Evolutionary conservation across 2,797 vertebrate genomes (phyloP).

Genomic region (Myotis daubentonii): DNA sequence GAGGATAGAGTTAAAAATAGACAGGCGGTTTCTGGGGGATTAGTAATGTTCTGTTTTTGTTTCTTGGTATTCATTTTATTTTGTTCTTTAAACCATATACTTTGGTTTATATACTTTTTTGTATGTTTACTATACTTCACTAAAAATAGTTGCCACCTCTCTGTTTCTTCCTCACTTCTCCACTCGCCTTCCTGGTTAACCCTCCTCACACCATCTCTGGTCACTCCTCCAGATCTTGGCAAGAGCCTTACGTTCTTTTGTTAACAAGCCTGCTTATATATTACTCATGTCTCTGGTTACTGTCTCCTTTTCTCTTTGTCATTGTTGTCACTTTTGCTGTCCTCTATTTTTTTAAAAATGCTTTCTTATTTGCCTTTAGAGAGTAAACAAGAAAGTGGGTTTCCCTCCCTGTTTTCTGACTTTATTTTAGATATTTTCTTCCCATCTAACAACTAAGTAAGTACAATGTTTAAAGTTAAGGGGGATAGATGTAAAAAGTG

Average conservation of each 20-base stretch:
- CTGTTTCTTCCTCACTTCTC: not conserved
- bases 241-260: not conserved
- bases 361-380: not conserved
- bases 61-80: not conserved
- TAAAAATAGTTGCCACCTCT: not conserved
- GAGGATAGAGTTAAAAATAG: not conserved
- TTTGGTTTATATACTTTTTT: not conserved
- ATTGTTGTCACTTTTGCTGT: not conserved
- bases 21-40: not conserved
- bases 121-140: conserved; percentile 13
- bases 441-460: not conserved
- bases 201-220: not conserved
- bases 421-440: not conserved
- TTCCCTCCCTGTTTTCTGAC: not conserved
- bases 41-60: not conserved
- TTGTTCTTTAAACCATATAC: not conserved
- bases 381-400: not conserved
- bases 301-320: not conserved
- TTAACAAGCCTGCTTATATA: not conserved
- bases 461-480: conserved; percentile 1
- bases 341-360: not conserved
- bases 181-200: not conserved
- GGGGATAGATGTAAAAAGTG: not conserved
- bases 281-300: not conserved
- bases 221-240: not conserved